These are phyloP conservation scores for Sympetrum striolatum DNA, from an alignment of 2,888 invertebrate species.

Conservation along the genomic window DNA sequence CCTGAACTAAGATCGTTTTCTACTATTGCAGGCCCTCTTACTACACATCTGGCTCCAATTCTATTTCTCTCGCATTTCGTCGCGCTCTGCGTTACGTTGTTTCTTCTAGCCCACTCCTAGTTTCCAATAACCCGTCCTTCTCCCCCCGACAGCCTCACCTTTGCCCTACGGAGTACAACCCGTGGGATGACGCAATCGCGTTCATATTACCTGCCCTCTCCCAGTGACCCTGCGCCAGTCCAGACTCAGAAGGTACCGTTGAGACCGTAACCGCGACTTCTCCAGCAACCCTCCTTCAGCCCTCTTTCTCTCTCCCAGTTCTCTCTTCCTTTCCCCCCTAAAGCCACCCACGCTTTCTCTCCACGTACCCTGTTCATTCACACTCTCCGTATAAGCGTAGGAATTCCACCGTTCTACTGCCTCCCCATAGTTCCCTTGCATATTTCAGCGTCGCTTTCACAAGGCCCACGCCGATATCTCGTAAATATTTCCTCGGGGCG, in stretches of 20 bases:
- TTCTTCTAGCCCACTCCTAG: neutral
- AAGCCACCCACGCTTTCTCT: neutral
- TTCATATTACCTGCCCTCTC: neutral
- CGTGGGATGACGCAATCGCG: neutral
- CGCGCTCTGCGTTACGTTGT: neutral
- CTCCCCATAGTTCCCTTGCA: neutral
- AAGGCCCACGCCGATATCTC: neutral
- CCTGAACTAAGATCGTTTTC: neutral
- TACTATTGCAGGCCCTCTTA: neutral
- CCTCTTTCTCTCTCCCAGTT: neutral
- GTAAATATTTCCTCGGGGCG: neutral
- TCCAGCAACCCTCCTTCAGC: neutral
- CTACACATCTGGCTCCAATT: neutral
- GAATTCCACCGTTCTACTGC: neutral
- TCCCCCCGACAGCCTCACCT: neutral
- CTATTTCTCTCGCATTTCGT: neutral
- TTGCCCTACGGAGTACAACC: neutral
- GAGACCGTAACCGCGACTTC: neutral
- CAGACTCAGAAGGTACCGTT: neutral
- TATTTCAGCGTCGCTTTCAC: neutral
- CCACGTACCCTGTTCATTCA: too few relatives aligned
- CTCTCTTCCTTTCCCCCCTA: neutral
- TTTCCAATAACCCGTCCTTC: neutral
- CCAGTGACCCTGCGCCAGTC: neutral
- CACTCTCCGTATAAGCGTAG: neutral